Percentiles rank a stretch among this genome's conserved stretches.
These are phyloP conservation scores for Salpingus planirostris DNA, from an alignment of 2,888 invertebrate species.

Conservation along the genomic window DNA sequence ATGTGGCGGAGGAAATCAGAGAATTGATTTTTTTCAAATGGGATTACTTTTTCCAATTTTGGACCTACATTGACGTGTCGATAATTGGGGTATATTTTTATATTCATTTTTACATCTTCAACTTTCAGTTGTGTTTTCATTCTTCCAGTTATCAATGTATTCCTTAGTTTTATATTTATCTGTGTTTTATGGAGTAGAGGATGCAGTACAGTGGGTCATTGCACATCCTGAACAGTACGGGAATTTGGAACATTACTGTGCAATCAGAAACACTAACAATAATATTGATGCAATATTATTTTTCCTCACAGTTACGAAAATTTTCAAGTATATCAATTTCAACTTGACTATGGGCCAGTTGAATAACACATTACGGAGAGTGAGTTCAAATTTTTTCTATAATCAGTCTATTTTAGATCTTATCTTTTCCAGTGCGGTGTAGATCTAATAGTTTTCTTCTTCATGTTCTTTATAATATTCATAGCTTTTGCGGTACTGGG, in stretches of 20 bases:
- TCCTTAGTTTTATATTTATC: not conserved
- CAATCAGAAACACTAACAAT: slow-evolving; percentile 49
- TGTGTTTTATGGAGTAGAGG: slow-evolving; percentile 6
- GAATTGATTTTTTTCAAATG: slow-evolving; percentile 44
- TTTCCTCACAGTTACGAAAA: slow-evolving; percentile 63
- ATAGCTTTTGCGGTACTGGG: slow-evolving; percentile 68
- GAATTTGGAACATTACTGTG: slow-evolving; percentile 53
- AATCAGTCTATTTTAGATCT: slow-evolving; percentile 1
- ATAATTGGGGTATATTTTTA: slow-evolving; percentile 49
- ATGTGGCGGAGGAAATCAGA: slow-evolving; percentile 47
- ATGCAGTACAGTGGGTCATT: no score
- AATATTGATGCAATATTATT: slow-evolving; percentile 52
- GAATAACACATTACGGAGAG: slow-evolving; percentile 55
- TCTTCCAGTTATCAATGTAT: no score
- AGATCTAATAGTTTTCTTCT: slow-evolving; percentile 60
- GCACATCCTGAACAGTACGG: slow-evolving; percentile 38
- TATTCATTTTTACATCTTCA: no score
- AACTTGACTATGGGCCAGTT: slow-evolving; percentile 68
- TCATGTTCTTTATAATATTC: slow-evolving; percentile 72
- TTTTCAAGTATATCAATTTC: slow-evolving; percentile 69
- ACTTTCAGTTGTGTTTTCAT: not conserved
- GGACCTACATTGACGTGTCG: slow-evolving; percentile 56
- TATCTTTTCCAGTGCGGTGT: slow-evolving; percentile 48
- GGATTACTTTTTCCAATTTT: slow-evolving; percentile 49
- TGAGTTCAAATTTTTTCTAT: slow-evolving; percentile 19